Conservation (phyloP, 2,888 invertebrate genomes). For the Aricia artaxerxes region DNA sequence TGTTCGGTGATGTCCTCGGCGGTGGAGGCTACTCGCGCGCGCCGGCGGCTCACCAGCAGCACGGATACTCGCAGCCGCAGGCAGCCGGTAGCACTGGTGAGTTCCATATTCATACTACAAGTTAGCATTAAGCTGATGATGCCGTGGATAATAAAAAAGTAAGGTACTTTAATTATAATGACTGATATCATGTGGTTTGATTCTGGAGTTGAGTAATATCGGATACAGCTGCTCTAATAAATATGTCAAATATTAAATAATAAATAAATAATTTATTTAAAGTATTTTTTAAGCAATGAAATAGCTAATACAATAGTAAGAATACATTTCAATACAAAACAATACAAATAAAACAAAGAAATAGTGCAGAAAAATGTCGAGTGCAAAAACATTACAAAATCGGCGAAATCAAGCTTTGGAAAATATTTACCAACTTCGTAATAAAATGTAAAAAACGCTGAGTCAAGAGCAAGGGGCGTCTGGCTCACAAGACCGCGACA, state of each 20-base stretch:
- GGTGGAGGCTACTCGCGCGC: conserved; percentile 86
- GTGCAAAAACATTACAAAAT: conserved; percentile 54
- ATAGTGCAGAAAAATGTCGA: conserved; percentile 38
- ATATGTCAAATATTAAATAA: too few relatives aligned
- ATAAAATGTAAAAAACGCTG: conserved; percentile 76
- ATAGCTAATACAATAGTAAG: not conserved
- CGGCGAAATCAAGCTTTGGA: conserved; percentile 63
- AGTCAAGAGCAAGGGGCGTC: conserved; percentile 77
- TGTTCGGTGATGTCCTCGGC: conserved; percentile 94
- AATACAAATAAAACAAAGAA: conserved; percentile 18
- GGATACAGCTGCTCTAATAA: too few relatives aligned
- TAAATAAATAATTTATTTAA: too few relatives aligned
- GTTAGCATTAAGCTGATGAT: not conserved
- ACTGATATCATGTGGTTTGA: not conserved
- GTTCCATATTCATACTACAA: conserved; percentile 35
- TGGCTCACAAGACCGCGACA: conserved; percentile 75
- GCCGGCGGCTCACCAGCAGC: conserved; percentile 88
- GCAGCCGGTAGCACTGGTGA: conserved; percentile 80
- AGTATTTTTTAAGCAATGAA: not conserved
- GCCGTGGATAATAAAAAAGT: not conserved
- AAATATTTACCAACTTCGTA: conserved; percentile 77
- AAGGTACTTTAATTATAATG: not conserved
- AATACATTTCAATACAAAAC: conserved; percentile 29
- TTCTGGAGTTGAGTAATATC: too few relatives aligned
- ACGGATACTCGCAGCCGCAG: conserved; percentile 83